These are phyloP conservation scores for Limosa lapponica DNA, from an alignment of 2,797 vertebrate genomes.

Conservation along the genomic window DNA sequence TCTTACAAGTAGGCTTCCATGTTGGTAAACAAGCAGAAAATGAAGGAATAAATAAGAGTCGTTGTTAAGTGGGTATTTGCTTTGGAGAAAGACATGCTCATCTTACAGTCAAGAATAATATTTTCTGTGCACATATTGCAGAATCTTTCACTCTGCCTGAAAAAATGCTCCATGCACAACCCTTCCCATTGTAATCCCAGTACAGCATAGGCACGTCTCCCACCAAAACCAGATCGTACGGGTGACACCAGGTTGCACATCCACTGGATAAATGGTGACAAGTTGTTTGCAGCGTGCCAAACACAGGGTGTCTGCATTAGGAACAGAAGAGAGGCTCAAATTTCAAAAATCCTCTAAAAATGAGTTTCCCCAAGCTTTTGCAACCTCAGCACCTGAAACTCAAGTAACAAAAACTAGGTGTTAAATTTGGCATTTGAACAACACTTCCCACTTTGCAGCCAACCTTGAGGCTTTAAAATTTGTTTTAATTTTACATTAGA, in stretches of 20 bases:
- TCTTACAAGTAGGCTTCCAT: not conserved
- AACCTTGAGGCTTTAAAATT: not conserved
- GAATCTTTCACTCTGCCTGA: not conserved
- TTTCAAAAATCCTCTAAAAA: not conserved
- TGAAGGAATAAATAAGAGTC: not conserved
- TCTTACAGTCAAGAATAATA: not conserved
- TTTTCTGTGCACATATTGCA: not conserved
- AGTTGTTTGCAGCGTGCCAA: not conserved
- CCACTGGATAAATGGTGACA: not conserved
- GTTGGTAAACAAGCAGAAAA: not conserved
- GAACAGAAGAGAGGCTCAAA: not conserved
- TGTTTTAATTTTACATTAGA: conserved; percentile 10
- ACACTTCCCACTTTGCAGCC: not conserved
- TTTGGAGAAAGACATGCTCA: not conserved
- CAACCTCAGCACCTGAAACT: conserved; percentile 16
- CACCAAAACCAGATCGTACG: not conserved
- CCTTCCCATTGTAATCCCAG: accelerated
- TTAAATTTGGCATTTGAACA: conserved; percentile 3
- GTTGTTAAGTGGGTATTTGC: not conserved
- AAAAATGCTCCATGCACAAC: accelerated
- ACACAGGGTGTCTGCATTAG: not conserved
- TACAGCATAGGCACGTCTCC: not conserved
- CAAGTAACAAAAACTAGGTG: conserved; percentile 39
- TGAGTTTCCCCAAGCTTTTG: not conserved
- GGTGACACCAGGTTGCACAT: too few species aligned